Evolutionary conservation across 2,888 invertebrate species (phyloP), one percentile per base, ranked within the genome.

Genomic region (Eurytoma californica): DNA sequence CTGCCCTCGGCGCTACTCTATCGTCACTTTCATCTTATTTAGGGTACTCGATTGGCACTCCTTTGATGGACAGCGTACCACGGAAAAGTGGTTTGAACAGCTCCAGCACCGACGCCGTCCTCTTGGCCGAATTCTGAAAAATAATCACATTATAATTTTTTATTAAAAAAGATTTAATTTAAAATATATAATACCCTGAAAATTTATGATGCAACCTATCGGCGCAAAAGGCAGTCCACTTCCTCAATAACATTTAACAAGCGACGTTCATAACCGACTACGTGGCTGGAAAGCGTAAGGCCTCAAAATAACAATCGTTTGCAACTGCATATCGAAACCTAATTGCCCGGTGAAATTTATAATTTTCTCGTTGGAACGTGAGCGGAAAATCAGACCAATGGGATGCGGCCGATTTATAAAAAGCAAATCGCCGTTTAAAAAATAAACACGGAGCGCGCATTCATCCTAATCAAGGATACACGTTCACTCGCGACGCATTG

Each of bases 71-170:
- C 87, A 96, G 93, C 14, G 92, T 92, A n/a, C 94, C 93, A 18
- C 94, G 93, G 88, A 96, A 93, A 80, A 95, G 90, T 3, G 96
- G 95, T 85, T 94, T 93, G 91, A 96, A 95, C 60, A 95, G 92
- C 76, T 95, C 92, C 83, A 95, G 90, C 84, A 95, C 92, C 30
- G 93, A 92, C 86, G 95, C 94, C 86, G 95, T 94, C 77, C 96
- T 92, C 82, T 94, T 92, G 49, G 95, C 95, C 4, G 95, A 94
- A 89, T 95, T 95, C 96, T 96, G 92, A 28, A 93, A 93, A 57
- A 20, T 1, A 58, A 20, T 20, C n/a, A 9, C 18, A 20, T 24
- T 24, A 20, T 20, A 57, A 3, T 55, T 55, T 55, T 24, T 24
- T 24, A 24, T 24, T 24, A 2, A 24, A 24, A 24, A 2, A 24